Evolutionary conservation across 1,140 invertebrate species (phyloP), one percentile per base, ranked within the genome.

Genomic region (Macrotrachela quadricornifera): DNA sequence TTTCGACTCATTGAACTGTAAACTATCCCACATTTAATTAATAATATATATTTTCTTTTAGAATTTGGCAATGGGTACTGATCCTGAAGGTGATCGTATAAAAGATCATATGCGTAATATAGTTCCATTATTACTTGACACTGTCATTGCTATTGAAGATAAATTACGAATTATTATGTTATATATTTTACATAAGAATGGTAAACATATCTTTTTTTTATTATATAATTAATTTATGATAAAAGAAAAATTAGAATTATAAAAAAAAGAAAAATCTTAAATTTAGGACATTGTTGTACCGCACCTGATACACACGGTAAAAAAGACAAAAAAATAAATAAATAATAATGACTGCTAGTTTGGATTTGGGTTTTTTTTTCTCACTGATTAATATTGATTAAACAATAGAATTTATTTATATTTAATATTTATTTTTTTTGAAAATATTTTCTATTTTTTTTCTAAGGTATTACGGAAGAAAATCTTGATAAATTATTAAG

Each of bases 31-130:
- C 46, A 30, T 38, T 37, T 37, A n/a, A n/a, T n/a, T n/a, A n/a
- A n/a, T n/a, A n/a, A n/a, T n/a, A n/a, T n/a, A n/a, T n/a, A n/a
- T 6, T 10, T 15, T 17, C 47, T 46, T 54, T 30, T 61, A 85
- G 80, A 91, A 97, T 73, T 73, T 97, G 59, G 91, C 91, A 0
- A 76, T 78, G 72, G 75, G 75, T 40, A 91, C 86, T 12, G 91
- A 96, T 73, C 85, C 88, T 3, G 88, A 96, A 65, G 94, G 94
- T 16, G 94, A 99, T 70, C 86, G 90, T 63, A 94, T 99, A 56
- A 94, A 92, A 69, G 94, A 99, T 72, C 91, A 94, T 60, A 97
- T 97, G 91, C 78, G 87, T 54, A 90, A 91, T 65, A 96, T 97
- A 69, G 92, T 96, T 1, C 94, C 92, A 1, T 85, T 99, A 57